Evolutionary conservation across 2,888 invertebrate genomes (phyloP).

Genomic region (Spialia ferax): DNA sequence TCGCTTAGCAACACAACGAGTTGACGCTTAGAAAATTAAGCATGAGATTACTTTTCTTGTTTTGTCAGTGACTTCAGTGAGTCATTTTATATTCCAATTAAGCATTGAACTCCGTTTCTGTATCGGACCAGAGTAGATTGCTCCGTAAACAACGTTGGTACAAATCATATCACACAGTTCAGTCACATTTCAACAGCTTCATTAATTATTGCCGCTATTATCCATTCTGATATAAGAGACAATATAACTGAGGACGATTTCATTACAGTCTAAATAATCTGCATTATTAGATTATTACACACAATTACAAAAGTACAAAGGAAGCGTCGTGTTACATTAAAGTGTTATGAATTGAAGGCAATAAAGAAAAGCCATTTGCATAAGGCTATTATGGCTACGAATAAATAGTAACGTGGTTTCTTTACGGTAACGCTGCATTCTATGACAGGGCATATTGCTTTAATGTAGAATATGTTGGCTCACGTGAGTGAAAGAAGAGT

Average conservation of each 20-base stretch:
- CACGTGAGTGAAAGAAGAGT: not conserved
- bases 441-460: slow-evolving; percentile 1
- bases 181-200: not conserved
- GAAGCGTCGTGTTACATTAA: not conserved
- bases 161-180: not conserved
- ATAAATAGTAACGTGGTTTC: not conserved
- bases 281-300: not conserved
- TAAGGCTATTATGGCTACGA: not conserved
- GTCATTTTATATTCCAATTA: not conserved
- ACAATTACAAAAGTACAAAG: not conserved
- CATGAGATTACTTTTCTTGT: slow-evolving; percentile 1
- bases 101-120: not conserved
- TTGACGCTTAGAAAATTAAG: not conserved
- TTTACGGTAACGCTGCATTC: slow-evolving; percentile 1
- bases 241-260: not conserved
- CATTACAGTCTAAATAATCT: not conserved
- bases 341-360: not conserved
- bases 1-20: not conserved
- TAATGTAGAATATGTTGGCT: no score
- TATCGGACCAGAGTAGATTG: not conserved
- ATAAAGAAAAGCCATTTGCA: not conserved
- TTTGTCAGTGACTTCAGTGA: not conserved
- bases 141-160: no score
- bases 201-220: slow-evolving; percentile 8
- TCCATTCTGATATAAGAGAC: no score